Evolutionary conservation across 2,888 invertebrate genomes (phyloP).

Genomic region (Drosophila emarginata): DNA sequence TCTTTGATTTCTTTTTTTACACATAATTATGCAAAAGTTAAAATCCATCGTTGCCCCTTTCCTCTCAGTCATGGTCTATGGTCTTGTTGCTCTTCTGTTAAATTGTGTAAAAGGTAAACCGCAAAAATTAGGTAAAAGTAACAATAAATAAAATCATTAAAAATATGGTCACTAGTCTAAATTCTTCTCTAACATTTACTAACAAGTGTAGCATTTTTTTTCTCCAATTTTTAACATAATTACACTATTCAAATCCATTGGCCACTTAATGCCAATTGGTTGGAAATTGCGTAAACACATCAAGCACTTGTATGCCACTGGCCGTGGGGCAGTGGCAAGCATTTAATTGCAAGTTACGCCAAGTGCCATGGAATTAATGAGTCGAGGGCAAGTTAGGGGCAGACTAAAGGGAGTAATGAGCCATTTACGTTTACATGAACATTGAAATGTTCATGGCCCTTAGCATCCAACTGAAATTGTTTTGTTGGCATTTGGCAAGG

Average conservation of each 20-base stretch:
- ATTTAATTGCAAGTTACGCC: slow-evolving; percentile 44
- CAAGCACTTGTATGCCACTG: slow-evolving; percentile 22
- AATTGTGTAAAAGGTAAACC: too few species aligned
- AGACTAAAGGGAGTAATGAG: slow-evolving; percentile 29
- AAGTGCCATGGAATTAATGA: slow-evolving; percentile 31
- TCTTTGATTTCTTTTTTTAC: slow-evolving; percentile 49
- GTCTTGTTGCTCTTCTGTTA: slow-evolving; percentile 49
- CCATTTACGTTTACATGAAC: slow-evolving; percentile 28
- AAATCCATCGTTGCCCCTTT: slow-evolving; percentile 37
- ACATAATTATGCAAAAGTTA: slow-evolving; percentile 75
- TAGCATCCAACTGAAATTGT: slow-evolving; percentile 12
- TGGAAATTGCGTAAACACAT: slow-evolving; percentile 53
- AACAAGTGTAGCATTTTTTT: slow-evolving; percentile 12
- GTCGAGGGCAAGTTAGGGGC: background rate
- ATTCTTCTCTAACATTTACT: slow-evolving; percentile 30
- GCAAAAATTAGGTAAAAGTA: slow-evolving; percentile 40
- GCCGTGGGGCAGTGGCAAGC: slow-evolving; percentile 25
- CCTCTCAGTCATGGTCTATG: slow-evolving; percentile 54
- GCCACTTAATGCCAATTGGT: slow-evolving; percentile 58
- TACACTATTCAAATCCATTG: slow-evolving; percentile 40
- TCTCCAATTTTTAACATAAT: slow-evolving; percentile 23
- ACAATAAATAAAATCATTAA: slow-evolving; percentile 47
- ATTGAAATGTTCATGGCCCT: slow-evolving; percentile 12
- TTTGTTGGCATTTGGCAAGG: slow-evolving; percentile 27
- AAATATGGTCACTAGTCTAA: slow-evolving; percentile 37